phyloP scores from a whole-genome alignment of 2,888 invertebrate genomes.

The Phasia obesa region DNA sequence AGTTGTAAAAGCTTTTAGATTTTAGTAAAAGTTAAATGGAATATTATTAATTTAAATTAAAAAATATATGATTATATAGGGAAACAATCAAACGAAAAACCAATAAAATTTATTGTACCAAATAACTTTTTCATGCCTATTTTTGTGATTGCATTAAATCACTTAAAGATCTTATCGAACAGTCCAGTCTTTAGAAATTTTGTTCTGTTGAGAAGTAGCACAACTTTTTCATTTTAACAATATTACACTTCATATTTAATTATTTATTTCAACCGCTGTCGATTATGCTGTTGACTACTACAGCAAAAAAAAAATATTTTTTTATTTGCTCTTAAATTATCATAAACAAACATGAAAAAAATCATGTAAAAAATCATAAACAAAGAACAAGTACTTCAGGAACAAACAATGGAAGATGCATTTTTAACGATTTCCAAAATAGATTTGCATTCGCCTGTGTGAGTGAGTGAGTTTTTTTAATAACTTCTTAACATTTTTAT shows the following conservation, averaged over 20 bases:
- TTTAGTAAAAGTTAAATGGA: no score
- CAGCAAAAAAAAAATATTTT: constrained; percentile 37
- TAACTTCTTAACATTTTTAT: constrained; percentile 35
- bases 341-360: constrained; percentile 79
- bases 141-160: no score
- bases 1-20: no score
- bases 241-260: constrained; percentile 29
- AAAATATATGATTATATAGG: no score
- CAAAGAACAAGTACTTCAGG: constrained; percentile 55
- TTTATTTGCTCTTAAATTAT: constrained; percentile 80
- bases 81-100: no score
- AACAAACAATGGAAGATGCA: constrained; percentile 43
- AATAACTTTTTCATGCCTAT: no score
- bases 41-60: no score
- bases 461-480: constrained; percentile 38
- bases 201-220: neutral
- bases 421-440: constrained; percentile 31
- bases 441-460: constrained; percentile 3
- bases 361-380: constrained; percentile 22
- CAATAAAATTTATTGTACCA: no score
- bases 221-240: neutral
- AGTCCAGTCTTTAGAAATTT: constrained; percentile 4
- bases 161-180: constrained; percentile 4
- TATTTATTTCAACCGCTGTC: constrained; percentile 63
- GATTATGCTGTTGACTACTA: constrained; percentile 27